Evolutionary conservation across 2,113 vertebrate species (phyloP), one percentile per base, ranked within the genome.

Genomic region (Scatophagus argus): DNA sequence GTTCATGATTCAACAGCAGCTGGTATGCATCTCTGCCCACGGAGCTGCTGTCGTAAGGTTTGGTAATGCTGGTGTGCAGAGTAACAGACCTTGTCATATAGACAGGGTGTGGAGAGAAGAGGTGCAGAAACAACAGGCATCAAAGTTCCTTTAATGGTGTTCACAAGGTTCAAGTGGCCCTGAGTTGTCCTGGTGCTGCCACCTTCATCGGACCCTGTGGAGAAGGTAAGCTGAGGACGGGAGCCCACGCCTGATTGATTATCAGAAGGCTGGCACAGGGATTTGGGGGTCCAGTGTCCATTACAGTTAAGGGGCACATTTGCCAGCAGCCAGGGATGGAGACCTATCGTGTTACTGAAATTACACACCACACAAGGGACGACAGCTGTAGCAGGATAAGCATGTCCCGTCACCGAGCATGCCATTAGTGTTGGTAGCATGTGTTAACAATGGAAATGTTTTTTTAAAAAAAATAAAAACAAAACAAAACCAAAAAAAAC

Each of bases 381-480:
- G 89, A 93, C 96, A 97, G 96, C 96, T 97, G 95, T 83, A 79
- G 88, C 65, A 10, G 85, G 59, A 77, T 66, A 75, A 63, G 61
- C 60, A n/a, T 17, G 62, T 59, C 73, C 79, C 8, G 64, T 83
- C 82, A 73, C 80, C 13, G 68, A 70, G 83, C 78, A 66, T 74
- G 61, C 67, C 70, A 81, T 87, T 77, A 81, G 77, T 54, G 72
- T 39, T 54, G 66, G 74, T 64, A 85, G 78, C 70, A 56, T 76
- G 83, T 75, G 84, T 91, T 86, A 91, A 91, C 91, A 90, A 88
- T 72, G 39, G 62, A 56, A 72, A 74, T 44, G 59, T 67, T 41
- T n/a, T n/a, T n/a, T n/a, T n/a, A n/a, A n/a, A n/a, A n/a, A n/a
- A n/a, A n/a, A n/a, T n/a, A n/a, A n/a, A n/a, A n/a, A n/a, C n/a